phyloP scores from a whole-genome alignment of 2,113 vertebrate species.

The Xiphophorus couchianus region DNA sequence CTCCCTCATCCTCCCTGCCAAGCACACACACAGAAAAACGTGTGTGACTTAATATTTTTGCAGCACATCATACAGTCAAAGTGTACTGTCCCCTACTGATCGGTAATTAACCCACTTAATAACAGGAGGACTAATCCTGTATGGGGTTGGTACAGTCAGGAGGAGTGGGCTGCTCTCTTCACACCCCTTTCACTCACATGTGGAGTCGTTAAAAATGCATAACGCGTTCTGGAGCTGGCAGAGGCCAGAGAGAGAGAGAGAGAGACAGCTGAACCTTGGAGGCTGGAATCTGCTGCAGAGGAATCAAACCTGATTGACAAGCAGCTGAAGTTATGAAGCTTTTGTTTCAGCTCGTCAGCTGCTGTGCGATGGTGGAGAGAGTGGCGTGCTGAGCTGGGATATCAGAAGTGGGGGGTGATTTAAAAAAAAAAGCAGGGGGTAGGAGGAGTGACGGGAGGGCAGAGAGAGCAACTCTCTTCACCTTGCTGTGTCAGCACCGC shows the following conservation, averaged over 20 bases:
- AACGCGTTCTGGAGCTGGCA: slow-evolving; percentile 27
- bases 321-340: slow-evolving; percentile 32
- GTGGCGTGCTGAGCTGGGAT: slow-evolving; percentile 4
- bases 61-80: slow-evolving; percentile 42
- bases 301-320: slow-evolving; percentile 47
- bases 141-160: slow-evolving; percentile 31
- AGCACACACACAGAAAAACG: not conserved
- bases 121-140: slow-evolving; percentile 51
- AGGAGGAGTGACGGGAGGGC: slow-evolving; percentile 15
- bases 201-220: slow-evolving; percentile 67
- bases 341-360: slow-evolving; percentile 33
- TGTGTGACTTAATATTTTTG: slow-evolving; percentile 54
- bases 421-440: not conserved
- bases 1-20: not conserved
- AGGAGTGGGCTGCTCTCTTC: slow-evolving; percentile 34
- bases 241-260: slow-evolving; percentile 34
- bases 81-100: slow-evolving; percentile 33
- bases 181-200: slow-evolving; percentile 13
- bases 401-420: slow-evolving; percentile 13
- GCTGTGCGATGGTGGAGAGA: slow-evolving; percentile 9
- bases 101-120: slow-evolving; percentile 54
- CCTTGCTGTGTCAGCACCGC: slow-evolving; percentile 66
- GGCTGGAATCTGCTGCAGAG: slow-evolving; percentile 13
- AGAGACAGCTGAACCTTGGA: slow-evolving; percentile 49
- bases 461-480: slow-evolving; percentile 40